phyloP scores from a whole-genome alignment of 1,140 invertebrate species.

The Caenorhabditis inopinata region DNA sequence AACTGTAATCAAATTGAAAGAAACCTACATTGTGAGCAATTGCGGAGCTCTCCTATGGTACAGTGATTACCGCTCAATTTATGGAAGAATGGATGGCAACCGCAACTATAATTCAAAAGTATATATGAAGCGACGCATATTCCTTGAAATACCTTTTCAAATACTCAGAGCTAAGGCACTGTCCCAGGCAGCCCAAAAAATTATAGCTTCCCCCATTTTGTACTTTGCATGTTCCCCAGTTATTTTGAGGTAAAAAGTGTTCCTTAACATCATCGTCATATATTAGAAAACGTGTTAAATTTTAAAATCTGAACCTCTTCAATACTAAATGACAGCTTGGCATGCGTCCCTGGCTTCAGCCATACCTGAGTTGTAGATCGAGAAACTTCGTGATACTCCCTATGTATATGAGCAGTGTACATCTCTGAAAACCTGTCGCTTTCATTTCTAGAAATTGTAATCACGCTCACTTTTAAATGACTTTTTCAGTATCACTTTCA shows the following conservation, averaged over 20 bases:
- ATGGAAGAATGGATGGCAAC: not conserved
- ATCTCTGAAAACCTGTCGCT: not conserved
- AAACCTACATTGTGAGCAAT: not conserved
- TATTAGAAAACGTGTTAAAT: too few species aligned
- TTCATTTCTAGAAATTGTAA: not conserved
- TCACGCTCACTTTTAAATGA: not conserved
- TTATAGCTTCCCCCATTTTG: not conserved
- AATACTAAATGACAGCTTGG: not conserved
- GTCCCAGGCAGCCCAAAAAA: not conserved
- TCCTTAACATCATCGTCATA: not conserved
- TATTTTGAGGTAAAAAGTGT: not conserved
- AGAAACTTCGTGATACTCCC: not conserved
- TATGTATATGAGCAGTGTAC: not conserved
- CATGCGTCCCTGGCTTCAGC: not conserved
- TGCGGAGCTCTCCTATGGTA: not conserved
- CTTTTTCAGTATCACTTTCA: not conserved
- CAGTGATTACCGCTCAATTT: not conserved
- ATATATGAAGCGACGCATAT: not conserved
- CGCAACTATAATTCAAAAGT: not conserved
- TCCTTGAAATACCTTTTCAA: not conserved
- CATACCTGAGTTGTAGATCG: not conserved
- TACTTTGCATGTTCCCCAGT: slow-evolving; percentile 18
- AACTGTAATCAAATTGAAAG: not conserved
- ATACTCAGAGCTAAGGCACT: not conserved
- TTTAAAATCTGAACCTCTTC: not conserved